Evolutionary conservation across 2,888 invertebrate species (phyloP).

Genomic region (Amphipyra tragopoginis): DNA sequence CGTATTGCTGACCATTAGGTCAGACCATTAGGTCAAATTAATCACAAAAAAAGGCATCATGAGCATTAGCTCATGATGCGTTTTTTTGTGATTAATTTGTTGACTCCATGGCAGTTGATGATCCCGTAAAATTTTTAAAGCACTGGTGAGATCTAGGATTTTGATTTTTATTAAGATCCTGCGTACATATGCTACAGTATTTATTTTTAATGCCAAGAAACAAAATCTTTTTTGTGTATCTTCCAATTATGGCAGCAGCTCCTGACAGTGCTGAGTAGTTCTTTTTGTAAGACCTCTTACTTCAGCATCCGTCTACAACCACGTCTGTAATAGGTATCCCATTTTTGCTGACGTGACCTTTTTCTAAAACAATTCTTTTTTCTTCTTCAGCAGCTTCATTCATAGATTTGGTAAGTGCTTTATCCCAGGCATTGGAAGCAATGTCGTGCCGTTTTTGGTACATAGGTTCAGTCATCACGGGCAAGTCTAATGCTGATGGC

Average conservation of each 20-base stretch:
- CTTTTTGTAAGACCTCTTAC: too few relatives aligned
- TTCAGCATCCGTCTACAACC: too few relatives aligned
- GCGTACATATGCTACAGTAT: slow-evolving; percentile 8
- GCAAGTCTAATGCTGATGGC: slow-evolving; percentile 13
- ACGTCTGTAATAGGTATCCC: too few relatives aligned
- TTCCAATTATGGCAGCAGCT: slow-evolving; percentile 17
- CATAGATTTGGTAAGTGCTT: slow-evolving; percentile 1
- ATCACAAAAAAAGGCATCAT: too few relatives aligned
- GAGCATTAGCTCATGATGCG: slow-evolving; percentile 10
- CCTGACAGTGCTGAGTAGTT: slow-evolving; percentile 9
- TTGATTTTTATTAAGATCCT: slow-evolving; percentile 3
- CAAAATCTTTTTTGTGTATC: slow-evolving; percentile 8
- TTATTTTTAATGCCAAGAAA: slow-evolving; percentile 15
- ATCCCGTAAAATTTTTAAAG: slow-evolving; percentile 12
- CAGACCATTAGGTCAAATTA: too few relatives aligned
- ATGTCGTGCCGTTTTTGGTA: slow-evolving; percentile 6
- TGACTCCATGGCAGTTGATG: slow-evolving; percentile 10
- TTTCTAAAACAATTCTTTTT: too few relatives aligned
- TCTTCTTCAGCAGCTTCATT: slow-evolving; percentile 13
- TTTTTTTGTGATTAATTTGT: slow-evolving; percentile 16
- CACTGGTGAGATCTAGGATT: slow-evolving; percentile 4
- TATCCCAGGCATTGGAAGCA: neutral
- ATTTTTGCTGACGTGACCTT: too few relatives aligned
- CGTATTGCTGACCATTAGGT: slow-evolving; percentile 9
- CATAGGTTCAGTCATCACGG: slow-evolving; percentile 12